A percentile compares a stretch with the other conserved stretches of the same genome.
Evolutionary conservation across 2,797 vertebrate species (phyloP).

Genomic region (Meriones psammophilus): DNA sequence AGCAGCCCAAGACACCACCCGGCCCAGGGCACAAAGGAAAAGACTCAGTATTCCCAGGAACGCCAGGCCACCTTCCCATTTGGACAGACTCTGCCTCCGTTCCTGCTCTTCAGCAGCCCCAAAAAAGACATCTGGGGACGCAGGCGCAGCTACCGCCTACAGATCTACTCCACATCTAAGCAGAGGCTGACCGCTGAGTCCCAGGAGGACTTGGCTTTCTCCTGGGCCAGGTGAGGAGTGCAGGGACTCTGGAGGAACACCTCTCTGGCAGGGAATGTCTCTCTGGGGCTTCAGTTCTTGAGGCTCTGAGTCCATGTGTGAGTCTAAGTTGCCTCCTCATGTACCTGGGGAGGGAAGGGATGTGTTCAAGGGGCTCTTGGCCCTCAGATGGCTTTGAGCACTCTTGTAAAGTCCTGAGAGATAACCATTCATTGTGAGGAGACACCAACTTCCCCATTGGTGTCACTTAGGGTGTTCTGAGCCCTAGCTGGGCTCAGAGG

Average conservation of each 20-base stretch:
- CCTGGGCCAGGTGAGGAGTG: conserved; percentile 93
- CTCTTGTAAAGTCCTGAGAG: background rate
- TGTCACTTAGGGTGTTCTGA: background rate
- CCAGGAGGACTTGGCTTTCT: conserved; percentile 92
- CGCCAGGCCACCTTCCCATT: conserved; percentile 93
- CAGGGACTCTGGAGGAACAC: background rate
- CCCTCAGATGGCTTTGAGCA: background rate
- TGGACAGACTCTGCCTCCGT: conserved; percentile 90
- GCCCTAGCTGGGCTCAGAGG: background rate
- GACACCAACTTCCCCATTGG: background rate
- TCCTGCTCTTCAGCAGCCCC: conserved; percentile 92
- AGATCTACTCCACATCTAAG: conserved; percentile 93
- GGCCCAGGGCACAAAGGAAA: conserved; percentile 90
- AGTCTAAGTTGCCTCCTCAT: too few species aligned
- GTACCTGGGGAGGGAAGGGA: too few species aligned
- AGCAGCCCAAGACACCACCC: conserved; percentile 91
- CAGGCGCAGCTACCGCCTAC: conserved; percentile 92
- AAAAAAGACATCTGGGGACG: conserved; percentile 94
- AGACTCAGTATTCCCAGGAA: conserved; percentile 87
- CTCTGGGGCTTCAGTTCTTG: background rate
- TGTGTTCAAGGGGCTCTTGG: rapidly evolving
- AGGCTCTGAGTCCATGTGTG: background rate
- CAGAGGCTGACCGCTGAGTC: conserved; percentile 92
- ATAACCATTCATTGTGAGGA: background rate
- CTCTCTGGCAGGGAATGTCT: background rate